Conservation (phyloP, 1,140 invertebrate genomes). For the Portunus trituberculatus region DNA sequence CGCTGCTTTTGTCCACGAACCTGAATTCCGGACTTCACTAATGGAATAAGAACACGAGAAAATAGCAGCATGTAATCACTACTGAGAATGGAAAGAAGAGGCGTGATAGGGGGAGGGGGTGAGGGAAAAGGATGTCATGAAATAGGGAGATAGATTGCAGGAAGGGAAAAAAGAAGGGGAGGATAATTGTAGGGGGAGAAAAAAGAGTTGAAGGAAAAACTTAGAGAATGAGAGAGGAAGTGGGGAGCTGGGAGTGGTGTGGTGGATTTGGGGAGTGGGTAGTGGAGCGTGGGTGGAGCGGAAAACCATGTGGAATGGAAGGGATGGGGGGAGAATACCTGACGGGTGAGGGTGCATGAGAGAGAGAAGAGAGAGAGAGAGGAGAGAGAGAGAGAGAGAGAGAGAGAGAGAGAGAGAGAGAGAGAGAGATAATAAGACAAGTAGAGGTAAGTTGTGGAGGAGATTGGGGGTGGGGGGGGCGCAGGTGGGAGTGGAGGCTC, state of each 20-base stretch:
- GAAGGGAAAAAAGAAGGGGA: background rate
- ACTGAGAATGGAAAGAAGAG: background rate
- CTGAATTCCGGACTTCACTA: no score
- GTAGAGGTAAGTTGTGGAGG: slow-evolving; percentile 1
- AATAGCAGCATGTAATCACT: background rate
- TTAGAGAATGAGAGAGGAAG: background rate
- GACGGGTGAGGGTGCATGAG: background rate
- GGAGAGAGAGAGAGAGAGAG: background rate
- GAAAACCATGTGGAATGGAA: no score
- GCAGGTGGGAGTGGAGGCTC: no score
- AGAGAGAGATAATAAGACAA: background rate
- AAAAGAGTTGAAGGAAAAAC: background rate
- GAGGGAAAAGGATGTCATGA: background rate
- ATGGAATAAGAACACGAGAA: background rate
- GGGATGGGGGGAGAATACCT: no score
- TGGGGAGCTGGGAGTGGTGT: background rate
- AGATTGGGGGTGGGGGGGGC: background rate
- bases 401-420: slow-evolving; percentile 45
- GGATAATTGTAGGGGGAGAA: background rate
- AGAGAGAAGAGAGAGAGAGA: background rate
- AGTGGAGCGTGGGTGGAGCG: background rate
- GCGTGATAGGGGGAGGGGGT: no score
- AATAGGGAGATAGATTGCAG: background rate
- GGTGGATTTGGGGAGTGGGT: background rate
- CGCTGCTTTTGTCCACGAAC: no score